Percentiles rank a stretch among this genome's conserved stretches.
Conservation (phyloP, 92 coral and sea anemone species). For the Zoanthus gigantus region DNA sequence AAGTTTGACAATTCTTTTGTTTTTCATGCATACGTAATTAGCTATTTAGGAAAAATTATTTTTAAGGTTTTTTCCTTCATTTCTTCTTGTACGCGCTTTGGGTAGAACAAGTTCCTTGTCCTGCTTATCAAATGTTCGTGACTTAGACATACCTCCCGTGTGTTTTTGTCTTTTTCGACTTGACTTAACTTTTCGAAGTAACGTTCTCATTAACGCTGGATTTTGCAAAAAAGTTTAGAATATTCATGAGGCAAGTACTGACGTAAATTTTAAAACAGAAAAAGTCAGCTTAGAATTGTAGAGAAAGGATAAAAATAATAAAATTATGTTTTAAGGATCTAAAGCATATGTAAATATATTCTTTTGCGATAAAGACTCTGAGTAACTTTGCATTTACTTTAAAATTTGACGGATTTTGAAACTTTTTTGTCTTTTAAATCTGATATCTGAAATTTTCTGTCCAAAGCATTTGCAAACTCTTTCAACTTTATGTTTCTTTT, state of each 20-base stretch:
- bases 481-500: too few species aligned
- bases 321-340: neutral
- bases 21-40: conserved; percentile 40
- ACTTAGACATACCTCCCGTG: neutral
- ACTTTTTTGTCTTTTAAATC: too few species aligned
- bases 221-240: conserved; percentile 77
- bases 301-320: neutral
- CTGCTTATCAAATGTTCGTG: neutral
- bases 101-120: neutral
- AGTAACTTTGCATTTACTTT: neutral
- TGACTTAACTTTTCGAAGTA: neutral
- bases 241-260: conserved; percentile 77
- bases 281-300: neutral
- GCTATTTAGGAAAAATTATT: conserved; percentile 13
- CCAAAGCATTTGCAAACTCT: too few species aligned
- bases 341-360: conserved; percentile 47
- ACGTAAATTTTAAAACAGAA: neutral
- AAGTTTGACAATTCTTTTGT: neutral
- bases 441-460: too few species aligned
- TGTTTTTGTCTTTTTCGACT: conserved; percentile 8
- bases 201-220: conserved; percentile 61
- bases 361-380: neutral
- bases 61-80: neutral
- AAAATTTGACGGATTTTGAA: neutral
- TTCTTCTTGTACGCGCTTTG: neutral